Evolutionary conservation across 2,888 invertebrate species (phyloP).

Genomic region (Deilephila porcellus): DNA sequence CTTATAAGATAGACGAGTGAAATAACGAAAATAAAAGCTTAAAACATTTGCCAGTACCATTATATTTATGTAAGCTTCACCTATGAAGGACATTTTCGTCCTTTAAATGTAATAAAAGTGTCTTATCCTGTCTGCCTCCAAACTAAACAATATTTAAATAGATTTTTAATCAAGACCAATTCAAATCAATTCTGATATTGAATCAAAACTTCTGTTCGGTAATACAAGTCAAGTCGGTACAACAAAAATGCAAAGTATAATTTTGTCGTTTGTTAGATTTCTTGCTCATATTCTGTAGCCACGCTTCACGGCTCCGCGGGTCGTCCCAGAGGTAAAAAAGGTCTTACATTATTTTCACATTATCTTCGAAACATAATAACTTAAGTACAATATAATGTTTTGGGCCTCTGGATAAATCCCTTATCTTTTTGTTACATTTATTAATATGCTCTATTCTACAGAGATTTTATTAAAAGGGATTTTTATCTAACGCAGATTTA

Average conservation of each 20-base stretch:
- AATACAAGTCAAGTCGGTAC: background rate
- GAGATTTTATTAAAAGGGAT: background rate
- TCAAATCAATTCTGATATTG: no score
- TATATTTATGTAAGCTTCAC: no score
- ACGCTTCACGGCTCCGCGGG: conserved; percentile 36
- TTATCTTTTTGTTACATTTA: conserved; percentile 26
- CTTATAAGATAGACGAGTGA: no score
- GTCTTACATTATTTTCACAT: conserved; percentile 44
- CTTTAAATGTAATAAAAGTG: no score
- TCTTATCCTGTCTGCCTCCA: no score
- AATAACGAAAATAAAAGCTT: no score
- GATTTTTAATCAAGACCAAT: no score
- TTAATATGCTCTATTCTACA: background rate
- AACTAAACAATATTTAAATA: no score
- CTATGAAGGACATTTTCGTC: no score
- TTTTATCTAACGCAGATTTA: background rate
- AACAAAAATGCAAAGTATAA: background rate
- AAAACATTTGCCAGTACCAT: no score
- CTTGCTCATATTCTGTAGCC: conserved; percentile 28
- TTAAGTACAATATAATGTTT: conserved; percentile 30
- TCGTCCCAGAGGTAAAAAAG: conserved; percentile 45
- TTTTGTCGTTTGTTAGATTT: background rate
- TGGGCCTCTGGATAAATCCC: conserved; percentile 15
- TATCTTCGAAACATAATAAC: conserved; percentile 36
- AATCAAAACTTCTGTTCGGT: background rate